Base-by-base conservation (phyloP, 2,797 vertebrate genomes). In the Neosilurus mollespiculum region DNA sequence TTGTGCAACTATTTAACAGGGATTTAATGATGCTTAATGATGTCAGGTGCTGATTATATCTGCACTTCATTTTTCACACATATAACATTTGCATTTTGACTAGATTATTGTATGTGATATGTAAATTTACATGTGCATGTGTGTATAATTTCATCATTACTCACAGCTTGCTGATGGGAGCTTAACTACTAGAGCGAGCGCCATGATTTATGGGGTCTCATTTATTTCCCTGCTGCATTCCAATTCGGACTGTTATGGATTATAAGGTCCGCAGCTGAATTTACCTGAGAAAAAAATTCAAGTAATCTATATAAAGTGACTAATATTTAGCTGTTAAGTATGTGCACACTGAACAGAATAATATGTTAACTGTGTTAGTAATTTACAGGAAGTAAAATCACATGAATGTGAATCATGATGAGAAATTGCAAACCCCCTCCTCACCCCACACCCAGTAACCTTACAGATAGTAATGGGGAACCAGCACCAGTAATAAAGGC, bases 161-260 rank as follows among this genome's bases (percentile, higher is more conserved):
- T 70, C 65, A 69, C 26, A 14, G 80, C 49, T 24, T 22, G 30
- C 59, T 78, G 62, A 69, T 49, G 56, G 43, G n/a, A 15, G n/a
- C 22, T 81, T 78, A 78, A 85, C 75, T 37, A 67, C 26, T 30
- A 30, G 78, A 58, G n/a, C 18, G n/a, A 75, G 51, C 65, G 70
- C 5, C 9, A 26, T 71, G 80, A 85, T 85, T 85, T 81, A 85
- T 78, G 71, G 84, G 66, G 22, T 10, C 14, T 73, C 43, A 37
- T 79, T 37, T 72, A 72, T 80, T 64, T 26, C 20, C 20, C 9
- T 72, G 67, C 66, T 69, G 22, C 43, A 26, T 59, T 70, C 56
- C 65, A 43, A 11, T 26, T 77, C 62, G 56, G 54, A 43, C 56
- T 73, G 69, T 58, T 80, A 77, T 70, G 62, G 79, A 77, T 81